A percentile compares a stretch with the other conserved stretches of the same genome.
These are phyloP conservation scores for Ochotona princeps DNA, from an alignment of 2,113 vertebrate species.

Conservation along the genomic window DNA sequence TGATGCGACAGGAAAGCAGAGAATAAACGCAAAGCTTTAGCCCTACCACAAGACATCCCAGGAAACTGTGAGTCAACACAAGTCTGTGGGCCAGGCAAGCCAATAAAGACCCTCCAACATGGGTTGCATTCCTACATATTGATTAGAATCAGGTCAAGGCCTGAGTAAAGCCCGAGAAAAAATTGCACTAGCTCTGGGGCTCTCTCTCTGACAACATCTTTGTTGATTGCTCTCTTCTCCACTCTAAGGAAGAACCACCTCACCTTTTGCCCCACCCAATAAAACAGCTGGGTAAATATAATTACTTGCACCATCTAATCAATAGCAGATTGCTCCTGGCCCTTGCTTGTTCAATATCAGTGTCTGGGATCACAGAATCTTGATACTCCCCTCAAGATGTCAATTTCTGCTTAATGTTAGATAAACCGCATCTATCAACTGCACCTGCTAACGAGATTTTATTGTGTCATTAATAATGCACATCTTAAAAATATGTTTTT, in stretches of 20 bases:
- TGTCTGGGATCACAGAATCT: constrained; percentile 81
- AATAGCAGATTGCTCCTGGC: constrained; percentile 86
- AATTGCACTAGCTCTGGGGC: constrained; percentile 50
- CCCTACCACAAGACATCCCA: background rate
- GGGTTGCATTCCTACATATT: background rate
- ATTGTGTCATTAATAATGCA: constrained; percentile 83
- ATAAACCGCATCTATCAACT: constrained; percentile 82
- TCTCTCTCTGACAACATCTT: constrained; percentile 68
- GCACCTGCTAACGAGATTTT: constrained; percentile 72
- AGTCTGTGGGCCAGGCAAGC: background rate
- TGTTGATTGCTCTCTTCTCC: constrained; percentile 78
- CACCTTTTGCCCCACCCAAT: constrained; percentile 82
- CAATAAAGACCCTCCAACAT: constrained; percentile 67
- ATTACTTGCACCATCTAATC: constrained; percentile 85
- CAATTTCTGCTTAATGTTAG: constrained; percentile 84
- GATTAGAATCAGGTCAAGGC: constrained; percentile 25
- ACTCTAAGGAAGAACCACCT: constrained; percentile 77
- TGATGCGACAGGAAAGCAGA: accelerated
- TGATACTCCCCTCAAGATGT: constrained; percentile 81
- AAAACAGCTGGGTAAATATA: constrained; percentile 82
- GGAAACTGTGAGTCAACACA: background rate
- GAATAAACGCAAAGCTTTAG: background rate
- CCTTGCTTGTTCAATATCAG: constrained; percentile 83
- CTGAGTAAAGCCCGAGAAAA: constrained; percentile 47
- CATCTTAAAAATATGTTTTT: constrained; percentile 72